These are phyloP conservation scores for Eptesicus fuscus DNA, from an alignment of 2,113 vertebrate species.

Conservation along the genomic window DNA sequence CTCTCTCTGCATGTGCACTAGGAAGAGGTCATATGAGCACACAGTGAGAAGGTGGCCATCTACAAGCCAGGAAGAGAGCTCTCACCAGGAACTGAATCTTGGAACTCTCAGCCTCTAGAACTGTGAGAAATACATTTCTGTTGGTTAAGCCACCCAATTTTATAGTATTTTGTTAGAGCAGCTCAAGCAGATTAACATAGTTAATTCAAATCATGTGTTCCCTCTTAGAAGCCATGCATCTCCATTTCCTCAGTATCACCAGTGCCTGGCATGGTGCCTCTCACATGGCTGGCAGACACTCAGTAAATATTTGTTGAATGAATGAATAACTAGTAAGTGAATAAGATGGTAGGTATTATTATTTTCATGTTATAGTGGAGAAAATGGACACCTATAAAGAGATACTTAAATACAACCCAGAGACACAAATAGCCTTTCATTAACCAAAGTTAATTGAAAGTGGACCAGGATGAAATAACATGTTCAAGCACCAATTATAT, in stretches of 20 bases:
- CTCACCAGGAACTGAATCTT: background rate
- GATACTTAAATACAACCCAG: background rate
- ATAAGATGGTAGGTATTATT: background rate
- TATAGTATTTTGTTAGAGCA: background rate
- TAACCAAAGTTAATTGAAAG: conserved; percentile 21
- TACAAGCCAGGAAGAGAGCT: background rate
- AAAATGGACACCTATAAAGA: background rate
- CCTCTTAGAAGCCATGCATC: background rate
- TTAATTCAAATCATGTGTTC: background rate
- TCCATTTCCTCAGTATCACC: background rate
- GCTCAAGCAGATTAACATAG: background rate
- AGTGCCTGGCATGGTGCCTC: background rate
- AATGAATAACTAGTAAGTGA: background rate
- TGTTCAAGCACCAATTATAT: background rate
- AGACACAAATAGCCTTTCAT: background rate
- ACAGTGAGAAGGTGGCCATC: background rate
- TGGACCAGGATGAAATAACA: background rate
- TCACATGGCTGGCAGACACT: background rate
- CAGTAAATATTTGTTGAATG: background rate
- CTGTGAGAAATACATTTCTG: background rate
- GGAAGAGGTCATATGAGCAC: background rate
- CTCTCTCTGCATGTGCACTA: background rate
- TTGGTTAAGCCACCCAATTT: background rate
- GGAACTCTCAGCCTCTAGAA: background rate
- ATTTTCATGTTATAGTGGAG: background rate